Conservation (phyloP, 2,888 invertebrate genomes). For the Mesorhabditis spiculigera region DNA sequence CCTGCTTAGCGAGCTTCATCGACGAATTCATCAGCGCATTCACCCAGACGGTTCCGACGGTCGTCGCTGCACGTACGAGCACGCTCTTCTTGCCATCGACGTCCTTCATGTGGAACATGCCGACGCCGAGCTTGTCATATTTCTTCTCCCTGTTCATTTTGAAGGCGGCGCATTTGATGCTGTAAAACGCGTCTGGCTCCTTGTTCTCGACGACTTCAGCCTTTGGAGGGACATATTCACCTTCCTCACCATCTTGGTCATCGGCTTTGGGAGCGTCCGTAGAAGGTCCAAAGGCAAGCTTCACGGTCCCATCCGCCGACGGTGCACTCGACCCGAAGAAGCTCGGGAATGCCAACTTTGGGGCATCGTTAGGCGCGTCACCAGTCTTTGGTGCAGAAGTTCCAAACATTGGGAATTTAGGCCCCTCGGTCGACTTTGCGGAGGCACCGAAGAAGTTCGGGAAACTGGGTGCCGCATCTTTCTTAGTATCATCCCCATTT, state of each 20-base stretch:
- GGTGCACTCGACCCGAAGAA: neutral
- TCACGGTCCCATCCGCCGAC: neutral
- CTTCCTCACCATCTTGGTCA: constrained; percentile 2
- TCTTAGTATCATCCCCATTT: neutral
- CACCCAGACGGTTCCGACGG: constrained; percentile 40
- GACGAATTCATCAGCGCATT: constrained; percentile 31
- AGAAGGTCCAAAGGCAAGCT: neutral
- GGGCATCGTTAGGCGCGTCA: neutral
- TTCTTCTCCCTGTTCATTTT: constrained; percentile 27
- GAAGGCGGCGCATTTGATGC: constrained; percentile 35
- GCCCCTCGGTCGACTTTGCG: neutral
- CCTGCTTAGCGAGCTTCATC: constrained; percentile 33
- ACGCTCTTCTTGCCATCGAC: constrained; percentile 32
- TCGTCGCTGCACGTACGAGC: constrained; percentile 38
- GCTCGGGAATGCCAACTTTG: neutral
- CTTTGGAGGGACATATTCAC: constrained; percentile 44
- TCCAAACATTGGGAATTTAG: no score
- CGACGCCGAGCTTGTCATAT: constrained; percentile 37
- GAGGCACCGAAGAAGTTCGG: neutral
- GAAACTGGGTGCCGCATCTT: neutral
- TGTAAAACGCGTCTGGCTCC: constrained; percentile 32
- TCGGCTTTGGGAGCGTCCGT: neutral
- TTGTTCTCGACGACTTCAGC: constrained; percentile 34
- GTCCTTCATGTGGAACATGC: constrained; percentile 38
- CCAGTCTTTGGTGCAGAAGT: no score